Percentiles rank a stretch among this genome's conserved stretches.
Evolutionary conservation across 2,888 invertebrate species (phyloP).

Genomic region (Maniola hyperantus): DNA sequence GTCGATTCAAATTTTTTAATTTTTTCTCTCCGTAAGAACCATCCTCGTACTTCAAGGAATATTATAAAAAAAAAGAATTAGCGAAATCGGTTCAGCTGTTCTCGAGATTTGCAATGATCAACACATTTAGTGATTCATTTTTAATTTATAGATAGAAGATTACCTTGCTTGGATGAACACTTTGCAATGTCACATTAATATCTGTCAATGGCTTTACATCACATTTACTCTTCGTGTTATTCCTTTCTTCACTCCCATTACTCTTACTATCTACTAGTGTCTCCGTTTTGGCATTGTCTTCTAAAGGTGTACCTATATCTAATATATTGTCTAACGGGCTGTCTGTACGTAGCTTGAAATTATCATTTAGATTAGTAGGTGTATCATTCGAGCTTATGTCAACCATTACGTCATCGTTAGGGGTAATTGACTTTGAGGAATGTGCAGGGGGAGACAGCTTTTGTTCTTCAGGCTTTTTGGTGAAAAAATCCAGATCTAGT

Average conservation of each 20-base stretch:
- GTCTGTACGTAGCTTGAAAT: conserved; percentile 39
- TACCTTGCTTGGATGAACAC: conserved; percentile 87
- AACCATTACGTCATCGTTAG: conserved; percentile 81
- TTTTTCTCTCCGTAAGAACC: too few species aligned
- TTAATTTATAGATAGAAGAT: too few species aligned
- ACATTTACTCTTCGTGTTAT: conserved; percentile 47
- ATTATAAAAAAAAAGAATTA: too few species aligned
- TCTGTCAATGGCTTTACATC: conserved; percentile 80
- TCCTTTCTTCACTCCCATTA: conserved; percentile 47
- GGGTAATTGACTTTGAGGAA: conserved; percentile 39
- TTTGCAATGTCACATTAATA: conserved; percentile 88
- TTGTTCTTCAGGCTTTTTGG: conserved; percentile 59
- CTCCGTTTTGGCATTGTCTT: conserved; percentile 47
- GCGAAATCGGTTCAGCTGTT: too few species aligned
- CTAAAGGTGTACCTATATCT: conserved; percentile 52
- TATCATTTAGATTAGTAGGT: conserved; percentile 45
- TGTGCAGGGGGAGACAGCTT: conserved; percentile 38
- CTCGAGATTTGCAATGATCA: too few species aligned
- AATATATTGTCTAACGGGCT: conserved; percentile 56
- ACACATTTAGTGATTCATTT: too few species aligned
- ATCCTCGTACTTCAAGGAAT: too few species aligned
- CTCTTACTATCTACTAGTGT: conserved; percentile 51
- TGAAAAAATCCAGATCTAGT: conserved; percentile 79
- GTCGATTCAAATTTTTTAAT: too few species aligned
- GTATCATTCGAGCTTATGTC: conserved; percentile 74